Evolutionary conservation across 2,888 invertebrate species (phyloP), one percentile per base, ranked within the genome.

Genomic region (Ormia ochracea): DNA sequence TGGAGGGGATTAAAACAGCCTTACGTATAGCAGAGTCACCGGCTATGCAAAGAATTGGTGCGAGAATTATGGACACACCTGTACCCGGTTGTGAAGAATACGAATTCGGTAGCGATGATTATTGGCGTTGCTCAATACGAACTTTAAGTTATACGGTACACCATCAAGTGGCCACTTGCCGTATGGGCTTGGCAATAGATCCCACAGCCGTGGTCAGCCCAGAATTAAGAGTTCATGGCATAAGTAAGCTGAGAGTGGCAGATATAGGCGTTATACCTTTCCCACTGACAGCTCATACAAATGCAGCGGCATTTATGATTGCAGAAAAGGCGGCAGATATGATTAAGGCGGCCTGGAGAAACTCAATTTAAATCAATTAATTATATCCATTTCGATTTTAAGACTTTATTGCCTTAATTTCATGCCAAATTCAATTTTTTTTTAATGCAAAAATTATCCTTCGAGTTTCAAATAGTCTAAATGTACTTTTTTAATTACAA

Each of bases 321-420:
- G 94, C 92, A 0, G 93, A 94, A 86, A 93, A 93, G 84, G 92
- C 91, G 1, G 91, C 93, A 0, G 93, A 93, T 85, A 88, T 93
- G 86, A 91, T 94, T 43, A 92, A 91, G 87, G 83, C 84, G 21
- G 88, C 91, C 41, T 93, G 91, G 92, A 36, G 48, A 26, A 21
- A 86, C n/a, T 48, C 41, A 63, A 28, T 28, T 28, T 28, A 4
- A 28, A 28, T 28, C 6, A 28, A 28, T 28, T 28, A n/a, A 36
- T 12, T 2, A 36, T 12, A 36, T 36, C 4, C 1, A 4, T 14
- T 7, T 4, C 17, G n/a, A n/a, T 17, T 1, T 41, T 12, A 41
- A 1, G 41, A 17, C 17, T 41, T 41, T 41, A 6, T 41, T 41
- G 41, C 10, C 14, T 7, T 6, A 2, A 1, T 41, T 7, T 41